Percentiles rank a stretch among this genome's conserved stretches.
phyloP scores from a whole-genome alignment of 1,140 invertebrate species.

The Propsilocerus akamusi region DNA sequence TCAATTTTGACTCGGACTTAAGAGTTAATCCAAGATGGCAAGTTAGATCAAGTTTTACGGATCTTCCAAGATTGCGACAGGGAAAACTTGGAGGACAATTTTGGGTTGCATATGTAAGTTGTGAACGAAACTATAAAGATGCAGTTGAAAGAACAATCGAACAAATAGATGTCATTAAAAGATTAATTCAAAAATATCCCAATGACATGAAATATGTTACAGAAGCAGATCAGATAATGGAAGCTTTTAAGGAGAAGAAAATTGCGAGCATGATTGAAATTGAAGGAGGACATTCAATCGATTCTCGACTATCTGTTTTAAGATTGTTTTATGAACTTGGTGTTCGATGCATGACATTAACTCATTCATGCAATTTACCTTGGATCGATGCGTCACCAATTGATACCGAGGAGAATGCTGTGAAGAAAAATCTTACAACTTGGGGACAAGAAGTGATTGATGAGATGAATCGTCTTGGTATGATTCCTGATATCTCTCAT shows the following conservation, averaged over 20 bases:
- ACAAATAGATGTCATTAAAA: slow-evolving; percentile 63
- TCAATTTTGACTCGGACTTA: slow-evolving; percentile 42
- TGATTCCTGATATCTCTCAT: slow-evolving; percentile 71
- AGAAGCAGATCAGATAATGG: slow-evolving; percentile 19
- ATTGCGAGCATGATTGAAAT: slow-evolving; percentile 55
- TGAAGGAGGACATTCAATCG: slow-evolving; percentile 61
- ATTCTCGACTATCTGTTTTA: slow-evolving; percentile 52
- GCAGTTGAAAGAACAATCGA: slow-evolving; percentile 54
- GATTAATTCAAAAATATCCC: slow-evolving; percentile 43
- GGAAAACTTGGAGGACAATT: slow-evolving; percentile 38
- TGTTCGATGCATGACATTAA: slow-evolving; percentile 58
- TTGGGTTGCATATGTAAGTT: slow-evolving; percentile 38
- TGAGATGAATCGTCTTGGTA: slow-evolving; percentile 66
- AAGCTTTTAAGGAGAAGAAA: slow-evolving; percentile 32
- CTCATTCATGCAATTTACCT: slow-evolving; percentile 62
- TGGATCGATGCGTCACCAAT: slow-evolving; percentile 48
- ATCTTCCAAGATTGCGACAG: slow-evolving; percentile 38
- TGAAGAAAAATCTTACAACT: slow-evolving; percentile 42
- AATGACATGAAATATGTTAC: slow-evolving; percentile 37
- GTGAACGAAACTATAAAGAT: slow-evolving; percentile 42
- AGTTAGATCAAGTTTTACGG: slow-evolving; percentile 50
- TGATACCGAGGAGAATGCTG: slow-evolving; percentile 9
- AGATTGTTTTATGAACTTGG: slow-evolving; percentile 58
- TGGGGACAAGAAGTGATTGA: slow-evolving; percentile 37
- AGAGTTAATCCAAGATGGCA: slow-evolving; percentile 45